A percentile compares a stretch with the other conserved stretches of the same genome.
These are phyloP conservation scores for Meloidogyne exigua DNA, from an alignment of 1,140 invertebrate species.

Conservation along the genomic window DNA sequence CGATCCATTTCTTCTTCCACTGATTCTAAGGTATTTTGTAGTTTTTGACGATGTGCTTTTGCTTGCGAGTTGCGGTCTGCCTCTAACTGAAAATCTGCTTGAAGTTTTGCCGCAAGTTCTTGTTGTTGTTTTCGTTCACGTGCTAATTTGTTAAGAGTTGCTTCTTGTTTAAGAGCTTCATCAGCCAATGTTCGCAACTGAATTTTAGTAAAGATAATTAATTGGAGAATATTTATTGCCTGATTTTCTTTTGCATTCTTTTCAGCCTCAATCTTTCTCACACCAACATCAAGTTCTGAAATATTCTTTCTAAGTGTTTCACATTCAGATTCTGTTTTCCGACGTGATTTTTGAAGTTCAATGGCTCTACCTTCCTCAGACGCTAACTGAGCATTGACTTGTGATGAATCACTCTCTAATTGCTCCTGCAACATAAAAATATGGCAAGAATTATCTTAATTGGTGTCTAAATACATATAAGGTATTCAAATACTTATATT, in stretches of 20 bases:
- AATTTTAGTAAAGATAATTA: slow-evolving; percentile 76
- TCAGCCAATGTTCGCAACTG: slow-evolving; percentile 98
- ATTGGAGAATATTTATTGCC: slow-evolving; percentile 66
- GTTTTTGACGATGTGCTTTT: slow-evolving; percentile 94
- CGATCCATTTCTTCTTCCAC: slow-evolving; percentile 93
- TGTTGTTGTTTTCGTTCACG: slow-evolving; percentile 96
- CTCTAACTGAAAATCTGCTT: slow-evolving; percentile 91
- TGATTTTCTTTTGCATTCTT: slow-evolving; percentile 92
- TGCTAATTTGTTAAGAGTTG: slow-evolving; percentile 96
- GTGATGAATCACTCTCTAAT: slow-evolving; percentile 21
- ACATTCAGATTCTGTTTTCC: slow-evolving; percentile 52
- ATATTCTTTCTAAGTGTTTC: slow-evolving; percentile 57
- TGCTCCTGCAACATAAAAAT: slow-evolving; percentile 17
- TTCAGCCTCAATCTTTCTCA: slow-evolving; percentile 74
- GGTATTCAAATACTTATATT: too few species aligned
- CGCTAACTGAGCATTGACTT: slow-evolving; percentile 42
- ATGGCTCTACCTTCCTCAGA: slow-evolving; percentile 48
- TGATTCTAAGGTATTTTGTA: slow-evolving; percentile 83
- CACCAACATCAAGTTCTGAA: slow-evolving; percentile 63
- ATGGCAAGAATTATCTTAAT: neutral
- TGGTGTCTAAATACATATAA: too few species aligned
- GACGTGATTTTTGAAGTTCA: slow-evolving; percentile 48
- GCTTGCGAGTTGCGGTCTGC: slow-evolving; percentile 98
- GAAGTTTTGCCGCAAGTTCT: slow-evolving; percentile 81
- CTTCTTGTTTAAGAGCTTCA: slow-evolving; percentile 97